Conservation (phyloP, 2,797 vertebrate genomes). For the Danio kyathit region DNA sequence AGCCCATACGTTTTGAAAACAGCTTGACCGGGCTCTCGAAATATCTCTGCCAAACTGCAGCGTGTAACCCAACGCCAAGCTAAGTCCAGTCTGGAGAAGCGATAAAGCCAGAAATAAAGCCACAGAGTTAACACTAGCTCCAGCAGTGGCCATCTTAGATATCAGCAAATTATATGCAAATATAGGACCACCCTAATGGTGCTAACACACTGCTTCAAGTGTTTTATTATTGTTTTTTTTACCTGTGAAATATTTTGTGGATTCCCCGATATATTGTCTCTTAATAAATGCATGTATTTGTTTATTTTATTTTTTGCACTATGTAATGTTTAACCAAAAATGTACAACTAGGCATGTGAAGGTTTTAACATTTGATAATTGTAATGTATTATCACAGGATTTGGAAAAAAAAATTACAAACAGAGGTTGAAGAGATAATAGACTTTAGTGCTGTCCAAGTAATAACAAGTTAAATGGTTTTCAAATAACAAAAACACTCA, state of each 20-base stretch:
- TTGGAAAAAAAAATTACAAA: too few species aligned
- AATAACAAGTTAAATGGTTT: too few species aligned
- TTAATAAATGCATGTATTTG: too few species aligned
- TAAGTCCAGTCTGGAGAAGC: constrained; percentile 57
- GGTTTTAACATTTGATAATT: too few species aligned
- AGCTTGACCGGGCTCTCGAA: constrained; percentile 55
- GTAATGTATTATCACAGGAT: too few species aligned
- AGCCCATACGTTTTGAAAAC: constrained; percentile 51
- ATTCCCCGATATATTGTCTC: too few species aligned
- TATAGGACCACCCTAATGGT: background rate
- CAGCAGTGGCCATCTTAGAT: constrained; percentile 54
- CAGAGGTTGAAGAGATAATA: too few species aligned
- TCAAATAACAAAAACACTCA: background rate
- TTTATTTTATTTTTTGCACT: too few species aligned
- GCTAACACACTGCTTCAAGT: background rate
- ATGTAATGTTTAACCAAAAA: too few species aligned
- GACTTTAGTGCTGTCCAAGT: too few species aligned
- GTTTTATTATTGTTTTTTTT: background rate
- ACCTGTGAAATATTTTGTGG: background rate
- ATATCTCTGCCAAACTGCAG: constrained; percentile 60
- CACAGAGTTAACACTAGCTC: constrained; percentile 58
- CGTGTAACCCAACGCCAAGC: constrained; percentile 60
- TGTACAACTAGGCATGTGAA: too few species aligned
- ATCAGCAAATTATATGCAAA: constrained; percentile 19
- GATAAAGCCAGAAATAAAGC: constrained; percentile 65